Conservation (phyloP, 2,888 invertebrate species). For the Caenorhabditis sp. region DNA sequence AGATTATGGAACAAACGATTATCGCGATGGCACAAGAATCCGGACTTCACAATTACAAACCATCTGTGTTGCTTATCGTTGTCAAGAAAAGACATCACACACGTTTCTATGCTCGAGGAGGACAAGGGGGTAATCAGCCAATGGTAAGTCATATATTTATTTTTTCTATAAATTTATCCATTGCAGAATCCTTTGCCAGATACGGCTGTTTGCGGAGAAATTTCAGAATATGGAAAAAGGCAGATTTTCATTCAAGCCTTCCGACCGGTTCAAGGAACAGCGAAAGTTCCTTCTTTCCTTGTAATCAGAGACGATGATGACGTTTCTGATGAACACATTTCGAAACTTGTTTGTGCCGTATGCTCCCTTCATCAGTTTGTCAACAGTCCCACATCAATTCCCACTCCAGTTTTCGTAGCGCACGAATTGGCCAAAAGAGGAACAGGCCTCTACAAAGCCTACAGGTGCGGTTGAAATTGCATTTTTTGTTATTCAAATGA, state of each 20-base stretch:
- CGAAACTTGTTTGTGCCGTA: slow-evolving; percentile 31
- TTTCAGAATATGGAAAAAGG: slow-evolving; percentile 41
- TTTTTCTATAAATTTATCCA: not conserved
- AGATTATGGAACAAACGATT: slow-evolving; percentile 27
- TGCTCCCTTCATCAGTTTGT: slow-evolving; percentile 52
- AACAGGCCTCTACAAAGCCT: slow-evolving; percentile 29
- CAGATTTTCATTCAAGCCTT: slow-evolving; percentile 45
- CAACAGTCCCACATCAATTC: slow-evolving; percentile 55
- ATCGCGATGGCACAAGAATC: slow-evolving; percentile 14
- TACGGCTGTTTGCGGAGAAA: slow-evolving; percentile 32
- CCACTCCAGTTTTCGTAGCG: slow-evolving; percentile 59
- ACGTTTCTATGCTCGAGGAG: slow-evolving; percentile 29
- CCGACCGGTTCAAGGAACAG: slow-evolving; percentile 40
- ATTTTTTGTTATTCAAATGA: not conserved
- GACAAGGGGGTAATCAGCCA: slow-evolving; percentile 22
- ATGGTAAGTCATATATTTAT: slow-evolving; percentile 3
- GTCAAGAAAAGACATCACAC: slow-evolving; percentile 42
- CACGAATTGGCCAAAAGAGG: slow-evolving; percentile 60
- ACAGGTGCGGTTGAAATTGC: slow-evolving; percentile 12
- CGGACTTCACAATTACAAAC: slow-evolving; percentile 24
- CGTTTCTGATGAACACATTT: slow-evolving; percentile 23
- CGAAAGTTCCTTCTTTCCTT: slow-evolving; percentile 33
- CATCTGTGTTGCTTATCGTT: slow-evolving; percentile 27
- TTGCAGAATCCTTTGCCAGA: slow-evolving; percentile 39
- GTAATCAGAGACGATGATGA: slow-evolving; percentile 37